These are phyloP conservation scores for Leucosticte australis DNA, from an alignment of 2,113 vertebrate species.

Conservation along the genomic window DNA sequence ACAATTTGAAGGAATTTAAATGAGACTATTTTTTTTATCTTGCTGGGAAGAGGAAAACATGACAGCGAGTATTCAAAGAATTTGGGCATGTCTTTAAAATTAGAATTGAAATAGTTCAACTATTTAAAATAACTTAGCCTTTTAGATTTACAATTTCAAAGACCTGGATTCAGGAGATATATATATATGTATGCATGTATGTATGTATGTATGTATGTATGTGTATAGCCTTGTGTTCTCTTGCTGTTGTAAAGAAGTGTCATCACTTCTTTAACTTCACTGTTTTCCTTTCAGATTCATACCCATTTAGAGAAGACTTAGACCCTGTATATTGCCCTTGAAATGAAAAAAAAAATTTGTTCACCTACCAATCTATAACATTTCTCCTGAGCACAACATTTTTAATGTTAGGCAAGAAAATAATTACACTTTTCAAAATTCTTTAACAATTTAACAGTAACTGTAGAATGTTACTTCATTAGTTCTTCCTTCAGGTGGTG, in stretches of 20 bases:
- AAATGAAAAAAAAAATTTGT: not conserved
- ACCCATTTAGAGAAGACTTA: not conserved
- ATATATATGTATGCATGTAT: not conserved
- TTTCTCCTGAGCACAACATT: not conserved
- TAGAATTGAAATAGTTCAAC: not conserved
- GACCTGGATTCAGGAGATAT: not conserved
- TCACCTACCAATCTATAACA: not conserved
- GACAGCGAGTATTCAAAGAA: not conserved
- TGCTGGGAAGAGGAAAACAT: not conserved
- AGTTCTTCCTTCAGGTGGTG: not conserved
- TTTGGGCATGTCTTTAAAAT: not conserved
- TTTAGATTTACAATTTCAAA: not conserved
- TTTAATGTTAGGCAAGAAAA: not conserved
- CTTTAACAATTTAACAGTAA: not conserved
- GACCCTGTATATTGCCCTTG: fast-evolving
- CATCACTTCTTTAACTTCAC: not conserved
- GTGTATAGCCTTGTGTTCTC: not conserved
- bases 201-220: too few relatives aligned
- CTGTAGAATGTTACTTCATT: not conserved
- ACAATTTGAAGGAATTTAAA: not conserved
- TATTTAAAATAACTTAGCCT: not conserved
- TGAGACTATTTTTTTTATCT: not conserved
- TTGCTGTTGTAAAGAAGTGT: not conserved
- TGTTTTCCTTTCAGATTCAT: not conserved
- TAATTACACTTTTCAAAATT: not conserved